Base-by-base conservation (phyloP, 1,140 invertebrate species). In the Gryllus bimaculatus region DNA sequence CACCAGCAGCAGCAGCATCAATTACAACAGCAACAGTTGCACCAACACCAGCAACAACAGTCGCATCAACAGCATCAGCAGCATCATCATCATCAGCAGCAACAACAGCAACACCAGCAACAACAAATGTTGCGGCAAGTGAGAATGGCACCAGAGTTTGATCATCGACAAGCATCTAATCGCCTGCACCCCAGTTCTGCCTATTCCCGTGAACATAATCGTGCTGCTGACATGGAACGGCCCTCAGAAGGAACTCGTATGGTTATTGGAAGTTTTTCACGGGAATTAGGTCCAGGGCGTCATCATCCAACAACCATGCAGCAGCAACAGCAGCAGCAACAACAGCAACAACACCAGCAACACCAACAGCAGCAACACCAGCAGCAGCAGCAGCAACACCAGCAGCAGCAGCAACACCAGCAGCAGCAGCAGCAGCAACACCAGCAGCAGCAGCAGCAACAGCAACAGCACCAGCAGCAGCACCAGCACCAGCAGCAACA, bases 401-500 rank as follows among this genome's bases (percentile, higher is more conserved):
- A 66, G 7, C 80, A 77, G 81, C 78, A 86, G 80, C 85, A 81
- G 78, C 47, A 76, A 73, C 83, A 81, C 74, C 85, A 80, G 78
- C 83, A 81, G 18, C 81, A 84, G 48, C 80, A 81, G 21, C 86
- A 86, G 74, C 85, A 85, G 73, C 82, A 85, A 15, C 73, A 26
- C n/a, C 20, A 49, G 10, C 88, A 81, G 83, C 90, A 85, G 83
- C 93, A 91, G 8, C 87, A 97, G 47, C 97, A 10, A 2, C 74
- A 10, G 2, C 54, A 66, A 7, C 54, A 66, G 18, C 54, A 66
- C 1, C 26, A 39, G 26, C 26, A 39, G 26, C 26, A 39, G 26
- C 66, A 73, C 2, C 66, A 86, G 85, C 78, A 86, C 83, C 84
- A 85, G 78, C 84, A 86, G 77, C 85, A 86, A 83, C 85, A 84